Conservation (phyloP, 2,113 vertebrate genomes). For the Spheniscus mendiculus region DNA sequence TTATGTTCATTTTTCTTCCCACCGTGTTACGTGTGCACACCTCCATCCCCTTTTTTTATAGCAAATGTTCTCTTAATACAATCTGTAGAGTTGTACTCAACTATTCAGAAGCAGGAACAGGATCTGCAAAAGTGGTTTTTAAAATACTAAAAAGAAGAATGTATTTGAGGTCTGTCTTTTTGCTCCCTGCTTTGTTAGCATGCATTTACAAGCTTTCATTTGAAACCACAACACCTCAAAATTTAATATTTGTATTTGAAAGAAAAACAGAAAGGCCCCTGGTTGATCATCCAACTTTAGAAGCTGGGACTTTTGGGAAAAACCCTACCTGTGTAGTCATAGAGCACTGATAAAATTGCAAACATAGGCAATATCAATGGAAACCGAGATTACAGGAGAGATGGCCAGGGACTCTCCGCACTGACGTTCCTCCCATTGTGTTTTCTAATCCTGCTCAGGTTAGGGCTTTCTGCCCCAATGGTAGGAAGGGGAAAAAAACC, state of each 20-base stretch:
- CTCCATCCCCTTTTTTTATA: neutral
- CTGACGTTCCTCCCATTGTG: neutral
- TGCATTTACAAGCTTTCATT: neutral
- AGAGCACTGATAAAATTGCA: neutral
- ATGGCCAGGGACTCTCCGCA: neutral
- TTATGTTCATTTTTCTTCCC: neutral
- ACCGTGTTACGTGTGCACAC: rapidly evolving
- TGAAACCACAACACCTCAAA: neutral
- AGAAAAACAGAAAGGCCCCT: neutral
- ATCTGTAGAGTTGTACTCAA: neutral
- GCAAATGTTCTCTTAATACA: neutral
- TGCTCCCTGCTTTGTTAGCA: neutral
- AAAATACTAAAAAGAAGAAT: neutral
- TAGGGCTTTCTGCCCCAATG: neutral
- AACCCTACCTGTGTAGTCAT: neutral
- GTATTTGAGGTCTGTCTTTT: neutral
- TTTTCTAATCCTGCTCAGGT: neutral
- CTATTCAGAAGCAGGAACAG: neutral
- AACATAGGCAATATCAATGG: neutral
- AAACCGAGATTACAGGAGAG: neutral
- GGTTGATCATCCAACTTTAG: neutral
- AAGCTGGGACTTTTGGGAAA: neutral
- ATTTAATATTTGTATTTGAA: neutral
- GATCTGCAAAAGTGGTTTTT: neutral
- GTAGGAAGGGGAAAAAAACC: neutral